These are phyloP conservation scores for Meriones unguiculatus DNA, from an alignment of 2,113 vertebrate species.

Conservation along the genomic window DNA sequence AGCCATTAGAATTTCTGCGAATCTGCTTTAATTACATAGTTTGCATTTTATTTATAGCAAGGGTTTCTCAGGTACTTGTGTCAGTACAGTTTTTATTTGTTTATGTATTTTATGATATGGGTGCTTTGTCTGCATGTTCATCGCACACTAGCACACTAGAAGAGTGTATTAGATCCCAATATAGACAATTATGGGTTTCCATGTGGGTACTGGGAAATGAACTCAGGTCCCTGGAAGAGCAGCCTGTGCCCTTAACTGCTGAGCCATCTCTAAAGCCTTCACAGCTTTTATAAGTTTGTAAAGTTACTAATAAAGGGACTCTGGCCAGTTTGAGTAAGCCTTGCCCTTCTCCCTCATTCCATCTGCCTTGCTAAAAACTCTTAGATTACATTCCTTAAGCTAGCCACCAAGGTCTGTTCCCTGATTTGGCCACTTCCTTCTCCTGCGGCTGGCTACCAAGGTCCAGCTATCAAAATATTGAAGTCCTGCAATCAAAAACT, in stretches of 20 bases:
- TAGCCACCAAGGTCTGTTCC: not conserved
- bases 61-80: not conserved
- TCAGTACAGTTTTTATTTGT: constrained; percentile 2
- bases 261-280: no score
- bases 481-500: not conserved
- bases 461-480: not conserved
- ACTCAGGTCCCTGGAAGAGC: no score
- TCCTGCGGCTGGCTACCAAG: not conserved
- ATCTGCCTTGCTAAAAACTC: not conserved
- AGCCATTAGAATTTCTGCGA: constrained; percentile 3
- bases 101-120: not conserved
- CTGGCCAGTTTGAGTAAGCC: not conserved
- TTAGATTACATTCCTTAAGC: not conserved
- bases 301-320: not conserved
- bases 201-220: no score
- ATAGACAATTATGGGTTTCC: no score
- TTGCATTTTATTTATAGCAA: constrained; percentile 19
- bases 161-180: no score
- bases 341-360: not conserved
- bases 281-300: not conserved
- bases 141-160: no score
- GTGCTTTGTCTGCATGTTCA: no score
- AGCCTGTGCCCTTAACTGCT: no score
- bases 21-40: constrained; percentile 14
- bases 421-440: not conserved